Base-by-base conservation (phyloP, 2,888 invertebrate genomes). In the Deilephila porcellus region DNA sequence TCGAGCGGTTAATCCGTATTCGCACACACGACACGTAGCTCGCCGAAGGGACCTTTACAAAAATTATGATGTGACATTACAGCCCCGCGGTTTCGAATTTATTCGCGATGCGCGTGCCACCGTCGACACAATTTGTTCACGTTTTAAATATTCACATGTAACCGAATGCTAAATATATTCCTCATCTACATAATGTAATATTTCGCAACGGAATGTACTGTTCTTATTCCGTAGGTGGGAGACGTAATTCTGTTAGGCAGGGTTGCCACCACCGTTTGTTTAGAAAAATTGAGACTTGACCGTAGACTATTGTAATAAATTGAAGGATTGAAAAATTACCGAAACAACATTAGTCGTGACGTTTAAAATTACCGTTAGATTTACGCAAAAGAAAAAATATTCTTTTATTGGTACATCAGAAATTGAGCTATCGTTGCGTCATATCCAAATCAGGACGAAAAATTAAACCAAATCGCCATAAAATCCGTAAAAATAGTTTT, bases 181-280 rank as follows among this genome's bases (percentile, higher is more conserved):
- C 86, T 88, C 89, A 90, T 91, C 85, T 91, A 85, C 91, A 90
- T 91, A 90, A 90, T 89, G 89, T 89, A 86, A 90, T 91, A 88
- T 90, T 90, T 89, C 63, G 56, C 53, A 60, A 72, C 72, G 56
- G 56, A 72, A 73, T 73, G 37, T 71, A 71, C 70, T 53, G 56
- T 71, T 71, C 56, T 53, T 53, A 52, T 45, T 67, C 67, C 25
- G 82, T 64, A 45, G 64, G 64, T 67, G 52, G 60, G 60, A 60
- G 45, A 25, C n/a, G 14, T 64, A 64, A 64, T 64, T 37, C 20
- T 37, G 64, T 64, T 64, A 64, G 19, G 17, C 45, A 45, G 45
- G 45, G 45, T 14, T 45, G 45, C 45, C 45, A 45, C 45, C 14
- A 14, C 45, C 14, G 45, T 11, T 45, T 45, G 45, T 45, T 14